Base-by-base conservation (phyloP, 2,888 invertebrate genomes). In the Salpingus planirostris region DNA sequence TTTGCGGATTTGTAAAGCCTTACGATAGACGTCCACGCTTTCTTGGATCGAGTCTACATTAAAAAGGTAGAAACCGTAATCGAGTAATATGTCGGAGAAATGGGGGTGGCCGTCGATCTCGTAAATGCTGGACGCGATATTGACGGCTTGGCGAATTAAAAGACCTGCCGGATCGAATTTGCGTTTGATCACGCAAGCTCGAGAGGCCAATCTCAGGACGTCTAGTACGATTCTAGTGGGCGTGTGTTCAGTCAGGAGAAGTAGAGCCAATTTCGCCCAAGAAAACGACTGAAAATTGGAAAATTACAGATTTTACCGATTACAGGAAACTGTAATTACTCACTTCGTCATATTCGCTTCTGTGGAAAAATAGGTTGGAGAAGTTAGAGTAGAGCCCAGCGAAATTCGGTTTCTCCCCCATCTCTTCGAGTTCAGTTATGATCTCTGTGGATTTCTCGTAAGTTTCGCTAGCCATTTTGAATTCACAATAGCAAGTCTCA, bases 31-130 rank as follows among this genome's bases (percentile, higher is more conserved):
- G 38, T 76, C 71, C n/a, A 92, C 87, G 55, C 89, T 86, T 55
- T 86, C 82, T 42, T 74, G 72, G 44, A 89, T 83, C 31, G 80
- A 80, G 67, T 93, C 93, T 30, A 85, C 80, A 65, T 92, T 91
- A 47, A 92, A 73, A 52, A 92, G 69, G 61, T 86, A 92, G 69
- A 88, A 92, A 43, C 89, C 93, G 63, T 86, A 89, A 68, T 92
- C 91, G 46, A 87, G 70, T 36, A 93, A 69, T 23, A 86, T 80
- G 60, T 88, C 87, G 13, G 91, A 83, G 61, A 81, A 84, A 52
- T 82, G 80, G 32, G 86, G 88, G 67, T 89, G 87, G n/a, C 68
- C 62, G 13, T 68, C 63, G 2, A 76, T 38, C 15, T 43, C 76
- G 63, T 76, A 80, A 24, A 71, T 62, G 46, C 69, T 67, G 10